Percentiles rank a stretch among this genome's conserved stretches.
phyloP scores from a whole-genome alignment of 2,113 vertebrate species.

The Phalacrocorax pelagicus region DNA sequence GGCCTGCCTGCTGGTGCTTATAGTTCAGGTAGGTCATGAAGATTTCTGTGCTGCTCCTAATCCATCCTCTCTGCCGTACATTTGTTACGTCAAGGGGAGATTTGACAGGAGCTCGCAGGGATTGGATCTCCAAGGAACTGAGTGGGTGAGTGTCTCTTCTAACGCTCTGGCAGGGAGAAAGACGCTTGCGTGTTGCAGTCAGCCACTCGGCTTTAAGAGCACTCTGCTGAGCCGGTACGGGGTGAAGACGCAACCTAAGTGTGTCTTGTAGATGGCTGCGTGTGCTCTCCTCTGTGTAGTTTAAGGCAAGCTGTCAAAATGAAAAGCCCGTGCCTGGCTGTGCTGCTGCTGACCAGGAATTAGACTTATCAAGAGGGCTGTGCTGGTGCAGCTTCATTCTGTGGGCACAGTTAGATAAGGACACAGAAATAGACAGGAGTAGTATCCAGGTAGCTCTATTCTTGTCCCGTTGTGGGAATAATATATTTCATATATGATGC shows the following conservation, averaged over 20 bases:
- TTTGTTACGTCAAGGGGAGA: neutral
- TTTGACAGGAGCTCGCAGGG: neutral
- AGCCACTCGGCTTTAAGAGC: neutral
- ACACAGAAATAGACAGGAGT: neutral
- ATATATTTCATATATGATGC: neutral
- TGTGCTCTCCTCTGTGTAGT: neutral
- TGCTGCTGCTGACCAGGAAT: neutral
- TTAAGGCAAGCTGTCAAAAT: neutral
- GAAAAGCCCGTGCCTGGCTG: neutral
- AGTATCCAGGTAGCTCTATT: neutral
- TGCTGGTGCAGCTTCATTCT: neutral
- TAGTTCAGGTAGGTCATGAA: neutral
- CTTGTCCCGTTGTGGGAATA: neutral
- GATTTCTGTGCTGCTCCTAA: neutral
- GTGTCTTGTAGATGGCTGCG: neutral
- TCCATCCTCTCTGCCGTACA: neutral
- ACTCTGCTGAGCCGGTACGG: neutral
- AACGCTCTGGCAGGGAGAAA: neutral
- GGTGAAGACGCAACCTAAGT: neutral
- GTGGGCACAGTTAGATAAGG: neutral
- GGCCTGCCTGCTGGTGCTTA: neutral
- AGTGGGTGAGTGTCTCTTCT: constrained; percentile 39
- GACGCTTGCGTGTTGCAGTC: neutral
- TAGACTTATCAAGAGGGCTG: neutral
- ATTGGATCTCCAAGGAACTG: neutral